phyloP scores from a whole-genome alignment of 53 echinoderm and acorn worm species.

The Astropecten irregularis region DNA sequence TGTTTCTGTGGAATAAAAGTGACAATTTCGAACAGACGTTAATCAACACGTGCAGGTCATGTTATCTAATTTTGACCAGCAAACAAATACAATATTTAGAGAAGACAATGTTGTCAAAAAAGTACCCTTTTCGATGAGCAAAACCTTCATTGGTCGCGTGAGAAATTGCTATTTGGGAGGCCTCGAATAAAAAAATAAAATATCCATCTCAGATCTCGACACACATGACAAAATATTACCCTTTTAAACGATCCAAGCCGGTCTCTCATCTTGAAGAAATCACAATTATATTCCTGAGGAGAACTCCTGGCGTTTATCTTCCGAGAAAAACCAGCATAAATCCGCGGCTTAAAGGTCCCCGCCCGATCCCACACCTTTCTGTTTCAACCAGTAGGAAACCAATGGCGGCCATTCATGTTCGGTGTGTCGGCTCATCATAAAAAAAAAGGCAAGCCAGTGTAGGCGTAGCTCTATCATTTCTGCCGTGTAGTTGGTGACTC shows the following conservation, averaged over 20 bases:
- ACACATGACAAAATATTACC: conserved; percentile 74
- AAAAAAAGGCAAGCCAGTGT: conserved; percentile 34
- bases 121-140: no score
- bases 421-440: no score
- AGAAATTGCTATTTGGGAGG: no score
- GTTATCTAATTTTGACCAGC: no score
- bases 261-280: conserved; percentile 90
- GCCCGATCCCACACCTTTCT: conserved; percentile 51
- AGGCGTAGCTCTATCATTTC: conserved; percentile 33
- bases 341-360: conserved; percentile 30
- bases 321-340: conserved; percentile 41
- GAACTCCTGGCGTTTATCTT: conserved; percentile 32
- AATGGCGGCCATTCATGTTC: conserved; percentile 53
- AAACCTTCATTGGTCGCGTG: no score
- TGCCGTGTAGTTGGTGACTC: conserved; percentile 32
- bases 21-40: no score
- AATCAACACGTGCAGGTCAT: no score
- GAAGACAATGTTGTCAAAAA: no score
- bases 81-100: no score
- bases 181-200: no score
- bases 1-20: no score
- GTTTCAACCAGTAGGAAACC: conserved; percentile 20
- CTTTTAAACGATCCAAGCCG: conserved; percentile 97
- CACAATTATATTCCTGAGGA: conserved; percentile 51
- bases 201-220: no score